Base-by-base conservation (phyloP, 2,888 invertebrate genomes). In the Gisinianus flammeolus region DNA sequence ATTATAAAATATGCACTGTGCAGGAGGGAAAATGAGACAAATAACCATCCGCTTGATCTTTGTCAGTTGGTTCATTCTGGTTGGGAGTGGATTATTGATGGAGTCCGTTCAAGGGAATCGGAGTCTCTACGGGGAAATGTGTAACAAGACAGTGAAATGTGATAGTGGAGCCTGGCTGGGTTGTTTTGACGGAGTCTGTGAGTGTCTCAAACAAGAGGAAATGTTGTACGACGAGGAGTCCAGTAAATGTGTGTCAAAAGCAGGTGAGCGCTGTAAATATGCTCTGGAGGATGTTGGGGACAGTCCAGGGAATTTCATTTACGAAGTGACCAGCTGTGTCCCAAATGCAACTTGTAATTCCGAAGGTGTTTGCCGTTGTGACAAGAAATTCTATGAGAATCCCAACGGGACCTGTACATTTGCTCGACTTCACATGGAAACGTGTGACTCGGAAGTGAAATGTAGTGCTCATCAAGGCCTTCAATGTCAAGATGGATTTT, bases 171-270 rank as follows among this genome's bases (percentile, higher is more conserved):
- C 33, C 0, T 62, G 77, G 70, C 16, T 77, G 62, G 24, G 33
- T 52, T 77, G 66, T 35, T 10, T 24, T 3, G 28, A 71, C 6
- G 52, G 52, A 2, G 10, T 22, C 12, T 70, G 66, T 62, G 35
- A 3, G 1, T 64, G 66, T 44, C 19, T 31, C 1, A 62, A 44
- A 31, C 30, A 16, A 2, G 69, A 68, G 4, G 76, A 77, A 62
- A 71, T 71, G 64, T 6, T 71, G 0, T 77, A 31, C 24, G 77
- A 71, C 19, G 0, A 5, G 16, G 24, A 19, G 5, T 2, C 6
- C 2, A 52, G 52, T 4, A 70, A 71, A 62, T 77, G 77, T 66
- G 77, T 66, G 24, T 71, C 77, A 0, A 77, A 77, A 28, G 70
- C 70, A 1, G 77, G 77, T 22, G 71, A 71, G 1, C 19, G 64